Evolutionary conservation across 2,888 invertebrate species (phyloP), one percentile per base, ranked within the genome.

Genomic region (Calliphora vomitoria): DNA sequence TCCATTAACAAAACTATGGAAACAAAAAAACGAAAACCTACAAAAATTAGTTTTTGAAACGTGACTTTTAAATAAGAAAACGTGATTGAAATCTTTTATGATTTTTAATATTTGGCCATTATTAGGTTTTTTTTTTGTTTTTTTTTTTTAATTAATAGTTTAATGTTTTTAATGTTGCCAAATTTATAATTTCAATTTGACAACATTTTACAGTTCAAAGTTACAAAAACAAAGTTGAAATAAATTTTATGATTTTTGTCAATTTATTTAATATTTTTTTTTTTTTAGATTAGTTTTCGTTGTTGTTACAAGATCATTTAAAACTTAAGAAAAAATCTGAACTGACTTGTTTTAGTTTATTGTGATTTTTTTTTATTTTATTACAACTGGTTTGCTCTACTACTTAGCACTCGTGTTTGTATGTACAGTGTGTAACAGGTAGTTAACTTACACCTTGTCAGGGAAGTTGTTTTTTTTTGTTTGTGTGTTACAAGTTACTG

Each of bases 11-110:
- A 50, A 44, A 78, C 3, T 1, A 25, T 10, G 13, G 11, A 13
- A 58, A 58, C 38, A 71, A 31, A 78, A 20, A 38, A 64, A 38
- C 41, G 44, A 35, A 55, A 78, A 64, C 11, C 13, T 82, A 64
- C n/a, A 53, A 72, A 44, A 78, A 60, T 62, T 62, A 75, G 53
- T 44, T 69, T 41, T 20, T 8, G 50, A 83, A 87, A 83, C 86
- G 86, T 87, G 83, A 87, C 83, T 75, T 66, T 66, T 55, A 55
- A 47, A 80, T 11, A 58, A 50, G 25, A 74, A 68, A 80, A 69
- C 86, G 79, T 80, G 86, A 83, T 80, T 55, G 64, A 69, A 69
- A 78, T 75, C 75, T 68, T 78, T 81, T 38, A 50, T 81, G 50
- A 81, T 53, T 72, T 66, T 71, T 38, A 53, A 41, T 50, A 31